Percentiles rank a stretch among this genome's conserved stretches.
phyloP scores from a whole-genome alignment of 2,113 vertebrate genomes.

The Proterorhinus semilunaris region DNA sequence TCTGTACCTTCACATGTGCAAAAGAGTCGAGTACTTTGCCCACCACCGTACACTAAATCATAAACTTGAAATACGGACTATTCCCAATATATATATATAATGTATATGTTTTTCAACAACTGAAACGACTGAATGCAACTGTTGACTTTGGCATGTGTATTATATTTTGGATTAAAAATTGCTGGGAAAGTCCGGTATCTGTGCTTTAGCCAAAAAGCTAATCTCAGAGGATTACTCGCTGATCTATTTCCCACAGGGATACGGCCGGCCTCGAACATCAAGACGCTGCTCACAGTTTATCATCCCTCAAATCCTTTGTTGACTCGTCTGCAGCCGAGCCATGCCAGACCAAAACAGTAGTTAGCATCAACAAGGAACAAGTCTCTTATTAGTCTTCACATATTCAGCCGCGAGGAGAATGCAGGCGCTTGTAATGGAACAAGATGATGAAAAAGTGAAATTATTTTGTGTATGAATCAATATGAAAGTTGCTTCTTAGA shows the following conservation, averaged over 20 bases:
- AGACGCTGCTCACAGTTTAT: slow-evolving; percentile 19
- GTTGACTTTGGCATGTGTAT: background rate
- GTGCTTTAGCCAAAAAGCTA: slow-evolving; percentile 2
- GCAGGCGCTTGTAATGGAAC: too few species aligned
- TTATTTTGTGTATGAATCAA: too few species aligned
- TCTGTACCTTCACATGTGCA: too few species aligned
- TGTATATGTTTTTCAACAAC: background rate
- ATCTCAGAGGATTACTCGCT: slow-evolving; percentile 41
- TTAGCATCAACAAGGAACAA: background rate
- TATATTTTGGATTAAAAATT: background rate
- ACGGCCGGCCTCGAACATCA: slow-evolving; percentile 27
- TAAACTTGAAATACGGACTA: too few species aligned
- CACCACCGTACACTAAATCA: too few species aligned
- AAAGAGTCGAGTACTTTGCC: too few species aligned
- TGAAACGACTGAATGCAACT: background rate
- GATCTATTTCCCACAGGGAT: slow-evolving; percentile 55
- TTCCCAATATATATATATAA: too few species aligned
- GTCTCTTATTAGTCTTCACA: background rate
- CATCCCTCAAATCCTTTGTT: slow-evolving; percentile 15
- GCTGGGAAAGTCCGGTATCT: slow-evolving; percentile 10
- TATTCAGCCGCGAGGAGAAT: too few species aligned
- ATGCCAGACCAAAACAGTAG: slow-evolving; percentile 9
- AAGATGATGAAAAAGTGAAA: too few species aligned
- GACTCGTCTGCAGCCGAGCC: slow-evolving; percentile 19
- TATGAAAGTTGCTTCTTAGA: too few species aligned